Evolutionary conservation across 2,888 invertebrate genomes (phyloP).

Genomic region (Eupithecia centaureata): DNA sequence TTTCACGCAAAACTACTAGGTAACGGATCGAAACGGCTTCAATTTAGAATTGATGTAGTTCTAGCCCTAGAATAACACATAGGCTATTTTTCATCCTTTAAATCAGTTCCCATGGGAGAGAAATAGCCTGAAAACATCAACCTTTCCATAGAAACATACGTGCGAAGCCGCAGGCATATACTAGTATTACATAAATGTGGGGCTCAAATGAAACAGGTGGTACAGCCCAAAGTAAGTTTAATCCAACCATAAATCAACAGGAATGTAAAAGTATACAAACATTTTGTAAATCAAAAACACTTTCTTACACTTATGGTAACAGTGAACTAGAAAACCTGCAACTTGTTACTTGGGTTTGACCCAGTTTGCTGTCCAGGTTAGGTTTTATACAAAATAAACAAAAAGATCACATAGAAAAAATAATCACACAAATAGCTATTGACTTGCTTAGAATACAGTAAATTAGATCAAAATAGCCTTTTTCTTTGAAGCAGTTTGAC

Average conservation of each 20-base stretch:
- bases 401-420: conserved; percentile 5
- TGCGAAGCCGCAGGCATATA: too few species aligned
- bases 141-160: too few species aligned
- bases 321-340: conserved; percentile 21
- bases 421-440: conserved; percentile 6
- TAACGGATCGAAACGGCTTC: too few species aligned
- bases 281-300: conserved; percentile 27
- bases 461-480: conserved; percentile 6
- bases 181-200: too few species aligned
- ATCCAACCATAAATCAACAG: conserved; percentile 46
- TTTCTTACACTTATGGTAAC: conserved; percentile 24
- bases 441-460: background rate
- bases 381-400: background rate
- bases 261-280: conserved; percentile 49
- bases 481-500: background rate
- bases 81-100: too few species aligned
- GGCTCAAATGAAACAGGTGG: too few species aligned
- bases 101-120: too few species aligned
- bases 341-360: conserved; percentile 10
- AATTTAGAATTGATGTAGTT: too few species aligned
- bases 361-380: background rate
- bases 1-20: too few species aligned
- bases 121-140: too few species aligned
- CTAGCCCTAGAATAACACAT: too few species aligned
- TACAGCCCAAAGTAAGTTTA: conserved; percentile 46